Evolutionary conservation across 2,113 vertebrate species (phyloP).

Genomic region (Siphamia tubifer): DNA sequence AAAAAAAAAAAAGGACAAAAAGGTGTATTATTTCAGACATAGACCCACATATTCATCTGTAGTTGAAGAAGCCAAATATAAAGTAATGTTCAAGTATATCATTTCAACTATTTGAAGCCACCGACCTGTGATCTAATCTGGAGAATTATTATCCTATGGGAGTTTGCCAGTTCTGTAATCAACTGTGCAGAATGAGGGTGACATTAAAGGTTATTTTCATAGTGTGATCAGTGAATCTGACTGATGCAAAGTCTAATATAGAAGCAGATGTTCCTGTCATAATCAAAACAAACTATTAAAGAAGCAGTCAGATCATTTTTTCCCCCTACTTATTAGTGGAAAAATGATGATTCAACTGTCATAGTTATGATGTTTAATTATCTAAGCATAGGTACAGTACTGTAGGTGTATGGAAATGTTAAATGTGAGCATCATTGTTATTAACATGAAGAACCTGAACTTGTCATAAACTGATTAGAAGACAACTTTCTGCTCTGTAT

Average conservation of each 20-base stretch:
- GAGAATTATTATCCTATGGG: constrained; percentile 58
- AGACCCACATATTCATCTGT: constrained; percentile 48
- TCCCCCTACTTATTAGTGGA: constrained; percentile 5
- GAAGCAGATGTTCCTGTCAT: constrained; percentile 25
- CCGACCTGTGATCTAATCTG: constrained; percentile 69
- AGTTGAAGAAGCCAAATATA: constrained; percentile 18
- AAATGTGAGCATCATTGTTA: no score
- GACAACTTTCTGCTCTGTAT: no score
- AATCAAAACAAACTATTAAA: constrained; percentile 8
- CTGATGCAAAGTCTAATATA: constrained; percentile 47
- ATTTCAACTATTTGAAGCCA: constrained; percentile 52
- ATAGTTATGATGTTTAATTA: no score
- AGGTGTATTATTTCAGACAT: constrained; percentile 32
- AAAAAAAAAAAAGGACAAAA: no score
- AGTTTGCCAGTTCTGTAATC: constrained; percentile 70
- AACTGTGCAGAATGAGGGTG: constrained; percentile 69
- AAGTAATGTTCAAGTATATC: constrained; percentile 50
- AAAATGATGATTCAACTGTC: constrained; percentile 1
- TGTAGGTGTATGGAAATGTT: no score
- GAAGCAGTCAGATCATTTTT: constrained; percentile 22
- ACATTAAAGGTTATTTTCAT: constrained; percentile 68
- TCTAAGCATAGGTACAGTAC: no score
- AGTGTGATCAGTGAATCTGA: constrained; percentile 50
- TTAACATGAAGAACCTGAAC: no score
- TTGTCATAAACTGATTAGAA: no score